Evolutionary conservation across 2,797 vertebrate species (phyloP), one percentile per base, ranked within the genome.

Genomic region (Hyperoplus immaculatus): DNA sequence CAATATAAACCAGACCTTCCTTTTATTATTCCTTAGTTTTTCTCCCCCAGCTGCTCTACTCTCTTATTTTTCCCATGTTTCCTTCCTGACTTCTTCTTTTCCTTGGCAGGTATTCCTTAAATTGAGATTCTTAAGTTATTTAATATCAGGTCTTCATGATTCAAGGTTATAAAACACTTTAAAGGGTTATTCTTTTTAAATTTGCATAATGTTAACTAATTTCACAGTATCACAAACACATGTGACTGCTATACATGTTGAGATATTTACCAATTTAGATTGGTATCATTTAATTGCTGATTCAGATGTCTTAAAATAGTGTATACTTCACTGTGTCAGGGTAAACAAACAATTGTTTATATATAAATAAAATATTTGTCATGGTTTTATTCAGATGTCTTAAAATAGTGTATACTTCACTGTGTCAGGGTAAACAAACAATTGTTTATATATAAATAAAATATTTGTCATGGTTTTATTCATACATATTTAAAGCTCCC

Each of bases 381-480:
- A 50, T 42, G 1, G 12, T 29, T 16, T 49, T 43, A 45, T 43
- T 9, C 8, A 51, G 29, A 59, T 54, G 6, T 16, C 41, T 46
- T 38, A 3, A 46, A 51, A 42, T 49, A 43, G 29, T 29, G 29
- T 29, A 29, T 10, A 43, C 21, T 47, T 4, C 15, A 21, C 38
- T 6, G 38, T 46, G 11, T 59, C n/a, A 5, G 13, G 8, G 14
- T 21, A 57, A 50, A 51, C 38, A n/a, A 5, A 9, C 12, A 15
- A 8, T 74, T 6, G 73, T 82, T 75, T 71, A 50, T 72, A 77
- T 79, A 56, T 58, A 74, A 51, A 80, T 80, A n/a, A 69, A 15
- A 63, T 16, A 12, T 47, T 61, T 56, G n/a, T 69, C 9, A 50
- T 42, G 1, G 12, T 29, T 16, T 49, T 43, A 45, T 43, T 9